These are phyloP conservation scores for Brachyhypopomus occidentalis DNA, from an alignment of 2,113 vertebrate species.

Conservation along the genomic window DNA sequence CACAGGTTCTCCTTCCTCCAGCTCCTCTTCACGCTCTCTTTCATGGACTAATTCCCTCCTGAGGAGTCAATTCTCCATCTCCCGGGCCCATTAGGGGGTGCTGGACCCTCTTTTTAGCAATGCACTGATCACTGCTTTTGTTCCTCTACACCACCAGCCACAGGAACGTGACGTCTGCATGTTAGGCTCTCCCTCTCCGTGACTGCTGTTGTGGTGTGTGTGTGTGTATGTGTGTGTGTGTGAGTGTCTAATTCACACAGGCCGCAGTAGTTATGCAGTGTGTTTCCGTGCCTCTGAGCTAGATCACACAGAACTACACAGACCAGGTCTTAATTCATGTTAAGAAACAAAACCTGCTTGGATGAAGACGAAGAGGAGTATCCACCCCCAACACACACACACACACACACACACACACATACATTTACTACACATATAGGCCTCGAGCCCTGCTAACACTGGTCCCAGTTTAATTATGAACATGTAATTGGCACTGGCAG, in stretches of 20 bases:
- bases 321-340: conserved; percentile 15
- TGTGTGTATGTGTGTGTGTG: conserved; percentile 15
- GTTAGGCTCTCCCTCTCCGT: conserved; percentile 32
- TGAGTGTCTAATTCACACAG: conserved; percentile 61
- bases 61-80: neutral
- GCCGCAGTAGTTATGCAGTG: conserved; percentile 59
- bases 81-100: neutral
- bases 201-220: conserved; percentile 52
- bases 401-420: conserved; percentile 28
- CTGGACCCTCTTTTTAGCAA: neutral
- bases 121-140: neutral
- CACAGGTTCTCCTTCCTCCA: neutral
- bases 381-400: neutral
- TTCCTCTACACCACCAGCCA: no score
- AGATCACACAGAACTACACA: conserved; percentile 1
- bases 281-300: conserved; percentile 16
- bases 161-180: conserved; percentile 1
- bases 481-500: conserved; percentile 45
- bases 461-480: conserved; percentile 49
- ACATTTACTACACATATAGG: conserved; percentile 33
- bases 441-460: conserved; percentile 11
- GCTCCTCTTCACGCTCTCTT: conserved; percentile 40
- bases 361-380: conserved; percentile 24
- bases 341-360: conserved; percentile 31
- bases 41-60: neutral